Base-by-base conservation (phyloP, 53 echinoderm and acorn worm genomes). In the Holothuria leucospilota region DNA sequence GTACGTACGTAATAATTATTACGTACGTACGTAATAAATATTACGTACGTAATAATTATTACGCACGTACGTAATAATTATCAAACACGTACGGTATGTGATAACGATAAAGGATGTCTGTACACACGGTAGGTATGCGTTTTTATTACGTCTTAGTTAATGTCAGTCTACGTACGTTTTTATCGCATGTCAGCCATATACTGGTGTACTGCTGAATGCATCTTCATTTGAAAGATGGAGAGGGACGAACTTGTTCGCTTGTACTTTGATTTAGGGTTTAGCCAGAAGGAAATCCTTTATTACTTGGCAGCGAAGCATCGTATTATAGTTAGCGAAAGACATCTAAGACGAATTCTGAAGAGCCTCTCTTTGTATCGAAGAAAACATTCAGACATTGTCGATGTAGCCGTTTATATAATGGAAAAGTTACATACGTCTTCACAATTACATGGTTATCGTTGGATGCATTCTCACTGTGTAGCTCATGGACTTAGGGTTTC, bases 211-310 rank as follows among this genome's bases (percentile, higher is more conserved):
- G 39, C 39, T n/a, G 20, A 1, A 24, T 71, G 1, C 28, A 2
- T 39, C 30, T 26, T 71, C 8, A 24, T 71, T 8, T 8, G 0
- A 24, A 39, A 24, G 21, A 71, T 9, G 72, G 72, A 71, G 23
- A 9, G 30, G 72, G 72, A 64, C 8, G 63, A 71, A 39, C 72
- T 9, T 39, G 72, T 71, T 24, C 39, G 81, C n/a, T 40, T 84
- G 41, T 88, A 88, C 78, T 92, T 92, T 61, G 39, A 88, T 67
- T 66, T 88, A 20, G 92, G 88, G 46, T 74, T 88, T 69, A 65
- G 72, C 13, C 74, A 88, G 42, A 88, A 84, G 46, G 85, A 92
- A 62, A 92, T 88, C 12, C 61, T 88, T 53, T 69, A 84, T 27
- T 64, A 74, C n/a, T 72, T 92, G 62, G 78, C 52, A 46, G 68